Percentiles rank a stretch among this genome's conserved stretches.
Conservation (phyloP, 2,797 vertebrate genomes). For the Helostoma temminkii region DNA sequence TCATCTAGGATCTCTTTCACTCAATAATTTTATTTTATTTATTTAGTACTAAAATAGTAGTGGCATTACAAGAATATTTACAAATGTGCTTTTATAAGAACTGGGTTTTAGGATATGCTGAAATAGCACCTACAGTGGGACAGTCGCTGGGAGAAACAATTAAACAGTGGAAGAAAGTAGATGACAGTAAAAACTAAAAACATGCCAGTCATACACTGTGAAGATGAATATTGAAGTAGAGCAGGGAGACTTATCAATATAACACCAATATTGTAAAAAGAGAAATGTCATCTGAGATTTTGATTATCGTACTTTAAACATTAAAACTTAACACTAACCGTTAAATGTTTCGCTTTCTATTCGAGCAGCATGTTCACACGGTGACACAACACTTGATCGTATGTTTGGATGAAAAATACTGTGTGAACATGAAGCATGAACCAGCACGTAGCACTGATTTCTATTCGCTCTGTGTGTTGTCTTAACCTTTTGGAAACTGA, state of each 20-base stretch:
- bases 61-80: background rate
- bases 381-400: too few species aligned
- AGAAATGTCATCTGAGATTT: background rate
- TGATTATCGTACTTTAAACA: background rate
- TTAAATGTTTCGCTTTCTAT: too few species aligned
- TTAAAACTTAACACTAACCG: background rate
- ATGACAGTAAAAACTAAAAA: background rate
- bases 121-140: background rate
- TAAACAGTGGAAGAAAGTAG: background rate
- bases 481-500: background rate
- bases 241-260: background rate
- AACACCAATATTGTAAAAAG: background rate
- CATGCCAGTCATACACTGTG: background rate
- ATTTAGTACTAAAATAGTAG: too few species aligned
- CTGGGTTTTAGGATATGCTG: background rate
- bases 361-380: too few species aligned
- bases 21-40: background rate
- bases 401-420: background rate
- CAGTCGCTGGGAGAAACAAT: background rate
- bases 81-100: background rate
- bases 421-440: conserved; percentile 19
- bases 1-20: background rate
- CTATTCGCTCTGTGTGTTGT: background rate
- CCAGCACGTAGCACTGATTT: background rate
- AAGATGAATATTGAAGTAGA: background rate